A percentile compares a stretch with the other conserved stretches of the same genome.
These are phyloP conservation scores for Trogon melanurus DNA, from an alignment of 2,113 vertebrate species.

Conservation along the genomic window DNA sequence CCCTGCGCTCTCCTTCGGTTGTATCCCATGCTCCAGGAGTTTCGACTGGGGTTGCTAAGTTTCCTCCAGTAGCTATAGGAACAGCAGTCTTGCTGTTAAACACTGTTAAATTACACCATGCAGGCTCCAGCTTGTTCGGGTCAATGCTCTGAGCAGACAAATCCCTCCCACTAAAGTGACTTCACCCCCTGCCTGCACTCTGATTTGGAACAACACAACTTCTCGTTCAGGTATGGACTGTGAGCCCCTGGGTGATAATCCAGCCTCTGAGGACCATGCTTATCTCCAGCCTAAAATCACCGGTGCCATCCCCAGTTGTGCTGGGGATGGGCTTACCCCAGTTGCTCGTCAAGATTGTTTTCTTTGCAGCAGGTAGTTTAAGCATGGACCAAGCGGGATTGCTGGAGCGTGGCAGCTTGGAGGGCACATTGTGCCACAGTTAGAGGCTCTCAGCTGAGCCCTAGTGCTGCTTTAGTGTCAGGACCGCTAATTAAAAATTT, in stretches of 20 bases:
- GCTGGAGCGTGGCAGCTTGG: neutral
- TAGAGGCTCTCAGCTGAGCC: neutral
- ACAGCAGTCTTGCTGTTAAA: neutral
- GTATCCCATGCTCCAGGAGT: neutral
- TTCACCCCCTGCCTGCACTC: neutral
- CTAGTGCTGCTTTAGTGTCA: neutral
- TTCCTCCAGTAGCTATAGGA: constrained; percentile 17
- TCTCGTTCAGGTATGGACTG: neutral
- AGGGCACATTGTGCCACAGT: neutral
- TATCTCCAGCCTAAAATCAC: neutral
- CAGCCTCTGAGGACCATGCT: neutral
- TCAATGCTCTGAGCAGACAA: neutral
- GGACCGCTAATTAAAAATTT: neutral
- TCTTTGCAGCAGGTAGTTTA: neutral
- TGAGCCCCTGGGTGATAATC: neutral
- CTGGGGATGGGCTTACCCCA: neutral
- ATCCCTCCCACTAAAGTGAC: neutral
- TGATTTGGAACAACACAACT: neutral
- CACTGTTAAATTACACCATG: neutral
- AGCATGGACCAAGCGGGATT: neutral
- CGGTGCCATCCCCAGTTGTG: neutral
- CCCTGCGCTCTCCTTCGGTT: neutral
- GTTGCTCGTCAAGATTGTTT: neutral
- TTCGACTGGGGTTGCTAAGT: neutral
- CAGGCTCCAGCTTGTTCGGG: neutral